Percentiles rank a stretch among this genome's conserved stretches.
Evolutionary conservation across 2,113 vertebrate genomes (phyloP).

Genomic region (Saccopteryx bilineata): DNA sequence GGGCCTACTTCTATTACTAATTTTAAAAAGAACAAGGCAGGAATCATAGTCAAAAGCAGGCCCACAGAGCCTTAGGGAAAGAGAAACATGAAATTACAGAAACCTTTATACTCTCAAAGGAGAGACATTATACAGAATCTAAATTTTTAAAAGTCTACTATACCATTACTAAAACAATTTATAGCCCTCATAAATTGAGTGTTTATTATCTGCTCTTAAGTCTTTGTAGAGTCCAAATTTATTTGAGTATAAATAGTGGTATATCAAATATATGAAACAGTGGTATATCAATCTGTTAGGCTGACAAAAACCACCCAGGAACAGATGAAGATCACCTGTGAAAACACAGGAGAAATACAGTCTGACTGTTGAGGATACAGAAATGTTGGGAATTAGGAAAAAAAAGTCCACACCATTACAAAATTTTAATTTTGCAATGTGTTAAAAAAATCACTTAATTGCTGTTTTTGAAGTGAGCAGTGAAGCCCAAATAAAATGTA

Average conservation of each 20-base stretch:
- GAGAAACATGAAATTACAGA: background rate
- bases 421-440: slow-evolving; percentile 20
- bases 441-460: background rate
- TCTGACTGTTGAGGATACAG: background rate
- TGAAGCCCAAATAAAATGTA: slow-evolving; percentile 42
- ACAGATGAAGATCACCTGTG: background rate
- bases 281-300: background rate
- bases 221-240: slow-evolving; percentile 14
- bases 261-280: background rate
- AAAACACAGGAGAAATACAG: background rate
- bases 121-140: background rate
- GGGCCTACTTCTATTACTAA: background rate
- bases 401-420: background rate
- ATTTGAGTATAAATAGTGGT: background rate
- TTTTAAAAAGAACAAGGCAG: slow-evolving; percentile 43
- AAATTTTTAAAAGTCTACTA: background rate
- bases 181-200: background rate
- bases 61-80: background rate
- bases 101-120: background rate
- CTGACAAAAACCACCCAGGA: background rate
- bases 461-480: slow-evolving; percentile 4
- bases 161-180: slow-evolving; percentile 27
- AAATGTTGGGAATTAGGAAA: slow-evolving; percentile 17
- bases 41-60: background rate
- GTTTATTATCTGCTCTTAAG: background rate